A percentile compares a stretch with the other conserved stretches of the same genome.
These are phyloP conservation scores for Notechis scutatus DNA, from an alignment of 2,113 vertebrate species.

Conservation along the genomic window DNA sequence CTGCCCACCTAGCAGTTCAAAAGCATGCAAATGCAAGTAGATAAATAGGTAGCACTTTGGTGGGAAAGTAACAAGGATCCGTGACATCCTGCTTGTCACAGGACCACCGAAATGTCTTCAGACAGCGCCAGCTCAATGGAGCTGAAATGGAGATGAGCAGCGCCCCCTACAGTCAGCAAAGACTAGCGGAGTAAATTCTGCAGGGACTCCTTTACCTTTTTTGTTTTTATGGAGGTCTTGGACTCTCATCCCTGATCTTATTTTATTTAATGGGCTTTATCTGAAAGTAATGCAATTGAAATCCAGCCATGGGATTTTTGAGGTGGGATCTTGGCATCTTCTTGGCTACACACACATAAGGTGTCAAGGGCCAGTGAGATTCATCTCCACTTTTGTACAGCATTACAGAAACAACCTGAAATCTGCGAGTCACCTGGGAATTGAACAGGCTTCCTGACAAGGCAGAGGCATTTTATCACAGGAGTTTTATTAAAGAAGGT, in stretches of 20 bases:
- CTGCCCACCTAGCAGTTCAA: not conserved
- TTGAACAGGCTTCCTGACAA: not conserved
- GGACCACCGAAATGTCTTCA: not conserved
- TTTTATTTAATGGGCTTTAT: not conserved
- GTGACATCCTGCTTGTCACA: not conserved
- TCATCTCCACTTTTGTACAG: not conserved
- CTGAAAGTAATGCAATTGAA: not conserved
- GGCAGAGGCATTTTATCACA: not conserved
- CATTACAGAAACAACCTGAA: not conserved
- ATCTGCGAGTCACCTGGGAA: not conserved
- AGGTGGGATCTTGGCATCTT: not conserved
- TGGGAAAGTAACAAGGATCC: not conserved
- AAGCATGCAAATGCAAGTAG: not conserved
- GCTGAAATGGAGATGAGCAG: not conserved
- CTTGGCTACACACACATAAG: not conserved
- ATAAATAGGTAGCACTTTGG: not conserved
- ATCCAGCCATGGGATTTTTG: not conserved
- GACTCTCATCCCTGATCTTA: not conserved
- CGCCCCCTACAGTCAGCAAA: not conserved
- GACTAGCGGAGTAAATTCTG: not conserved
- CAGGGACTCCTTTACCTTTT: not conserved
- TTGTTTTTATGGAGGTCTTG: not conserved
- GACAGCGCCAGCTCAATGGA: not conserved
- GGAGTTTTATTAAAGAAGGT: not conserved
- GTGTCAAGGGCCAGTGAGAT: not conserved